phyloP scores from a whole-genome alignment of 2,113 vertebrate species.

The Gasterosteus aculeatus region DNA sequence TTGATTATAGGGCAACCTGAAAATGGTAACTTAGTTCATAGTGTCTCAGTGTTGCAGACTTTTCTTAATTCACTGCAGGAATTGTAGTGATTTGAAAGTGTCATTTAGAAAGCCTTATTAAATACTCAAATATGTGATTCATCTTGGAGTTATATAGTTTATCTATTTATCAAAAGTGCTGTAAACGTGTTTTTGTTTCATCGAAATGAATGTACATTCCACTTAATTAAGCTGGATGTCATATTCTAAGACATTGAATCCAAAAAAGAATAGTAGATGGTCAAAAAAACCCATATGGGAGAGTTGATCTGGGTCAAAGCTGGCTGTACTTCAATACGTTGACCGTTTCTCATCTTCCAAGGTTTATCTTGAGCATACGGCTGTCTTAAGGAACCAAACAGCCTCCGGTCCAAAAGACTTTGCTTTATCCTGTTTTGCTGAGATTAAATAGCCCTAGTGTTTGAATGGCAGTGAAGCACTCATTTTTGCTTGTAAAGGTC shows the following conservation, averaged over 20 bases:
- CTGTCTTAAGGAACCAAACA: neutral
- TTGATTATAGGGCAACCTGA: constrained; percentile 35
- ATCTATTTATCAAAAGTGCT: constrained; percentile 25
- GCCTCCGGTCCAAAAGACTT: neutral
- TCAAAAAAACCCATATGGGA: constrained; percentile 35
- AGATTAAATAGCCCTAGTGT: neutral
- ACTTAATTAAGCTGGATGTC: constrained; percentile 47
- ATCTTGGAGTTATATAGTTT: constrained; percentile 37
- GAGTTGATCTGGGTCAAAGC: constrained; percentile 1
- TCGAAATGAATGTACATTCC: constrained; percentile 23
- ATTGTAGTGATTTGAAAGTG: constrained; percentile 31
- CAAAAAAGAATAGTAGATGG: constrained; percentile 9
- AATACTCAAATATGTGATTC: constrained; percentile 36
- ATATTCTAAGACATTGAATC: constrained; percentile 27
- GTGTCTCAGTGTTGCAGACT: constrained; percentile 25
- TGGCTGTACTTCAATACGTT: constrained; percentile 4
- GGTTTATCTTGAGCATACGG: neutral
- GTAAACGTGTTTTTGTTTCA: constrained; percentile 41
- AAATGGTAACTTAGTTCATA: constrained; percentile 39
- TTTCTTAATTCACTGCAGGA: constrained; percentile 32
- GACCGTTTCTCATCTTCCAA: neutral
- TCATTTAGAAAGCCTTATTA: constrained; percentile 39
- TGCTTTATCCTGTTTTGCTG: neutral
- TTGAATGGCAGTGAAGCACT: neutral
- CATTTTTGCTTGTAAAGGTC: neutral